Percentiles rank a stretch among this genome's conserved stretches.
These are phyloP conservation scores for Augochlora pura DNA, from an alignment of 1,140 invertebrate genomes.

Conservation along the genomic window DNA sequence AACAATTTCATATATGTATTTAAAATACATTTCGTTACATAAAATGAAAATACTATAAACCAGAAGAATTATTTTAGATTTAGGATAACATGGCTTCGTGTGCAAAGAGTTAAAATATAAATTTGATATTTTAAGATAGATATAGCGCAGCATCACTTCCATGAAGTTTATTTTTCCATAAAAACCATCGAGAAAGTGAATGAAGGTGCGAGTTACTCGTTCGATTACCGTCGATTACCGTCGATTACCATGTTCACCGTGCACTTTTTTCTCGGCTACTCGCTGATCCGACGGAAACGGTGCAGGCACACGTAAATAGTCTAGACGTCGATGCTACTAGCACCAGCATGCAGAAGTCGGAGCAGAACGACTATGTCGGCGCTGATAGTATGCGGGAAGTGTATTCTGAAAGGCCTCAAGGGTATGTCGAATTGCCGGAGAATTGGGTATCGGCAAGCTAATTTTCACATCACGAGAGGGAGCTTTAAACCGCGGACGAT, in stretches of 20 bases:
- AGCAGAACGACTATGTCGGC: conserved; percentile 17
- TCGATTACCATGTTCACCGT: background rate
- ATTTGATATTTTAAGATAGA: no score
- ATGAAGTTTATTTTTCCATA: no score
- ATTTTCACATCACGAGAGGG: background rate
- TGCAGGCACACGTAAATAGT: background rate
- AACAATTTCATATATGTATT: no score
- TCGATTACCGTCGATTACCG: background rate
- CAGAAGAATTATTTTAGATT: no score
- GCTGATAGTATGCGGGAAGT: background rate
- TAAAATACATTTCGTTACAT: no score
- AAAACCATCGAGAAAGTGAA: background rate
- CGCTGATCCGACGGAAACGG: background rate
- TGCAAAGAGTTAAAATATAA: no score
- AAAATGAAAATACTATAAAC: no score
- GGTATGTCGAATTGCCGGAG: background rate
- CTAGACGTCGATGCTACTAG: background rate
- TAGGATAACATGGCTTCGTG: no score
- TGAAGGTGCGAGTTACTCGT: conserved; percentile 1
- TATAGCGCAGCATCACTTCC: no score
- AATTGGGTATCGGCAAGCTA: background rate
- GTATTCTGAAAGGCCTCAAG: background rate
- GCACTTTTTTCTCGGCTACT: background rate
- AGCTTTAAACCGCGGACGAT: background rate
- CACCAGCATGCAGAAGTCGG: background rate